Conservation (phyloP, 2,888 invertebrate species). For the Busseola fusca region DNA sequence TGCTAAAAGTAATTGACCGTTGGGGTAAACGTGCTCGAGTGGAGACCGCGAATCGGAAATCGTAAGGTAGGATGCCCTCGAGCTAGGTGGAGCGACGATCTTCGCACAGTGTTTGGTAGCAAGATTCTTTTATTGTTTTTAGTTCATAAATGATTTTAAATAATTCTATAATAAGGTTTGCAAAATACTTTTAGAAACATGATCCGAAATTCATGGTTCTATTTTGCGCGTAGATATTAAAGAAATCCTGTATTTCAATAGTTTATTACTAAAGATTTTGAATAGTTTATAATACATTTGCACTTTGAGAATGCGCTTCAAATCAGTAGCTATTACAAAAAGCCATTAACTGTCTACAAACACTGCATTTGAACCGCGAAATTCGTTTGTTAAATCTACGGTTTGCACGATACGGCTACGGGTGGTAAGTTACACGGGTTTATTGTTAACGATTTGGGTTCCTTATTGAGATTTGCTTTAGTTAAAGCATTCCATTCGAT, state of each 20-base stretch:
- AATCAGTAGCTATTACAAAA: conserved; percentile 38
- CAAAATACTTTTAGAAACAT: no score
- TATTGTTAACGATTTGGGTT: conserved; percentile 28
- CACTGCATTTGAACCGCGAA: conserved; percentile 41
- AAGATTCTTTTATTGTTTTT: no score
- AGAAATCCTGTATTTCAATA: not conserved
- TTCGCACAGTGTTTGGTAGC: no score
- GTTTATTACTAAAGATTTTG: not conserved
- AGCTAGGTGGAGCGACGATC: not conserved
- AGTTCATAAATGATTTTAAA: no score
- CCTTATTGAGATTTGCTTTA: not conserved
- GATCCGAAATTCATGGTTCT: no score
- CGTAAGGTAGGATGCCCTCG: not conserved
- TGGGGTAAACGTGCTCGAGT: not conserved
- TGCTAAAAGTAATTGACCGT: not conserved
- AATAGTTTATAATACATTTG: not conserved
- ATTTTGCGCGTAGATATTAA: no score
- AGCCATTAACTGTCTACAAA: conserved; percentile 38
- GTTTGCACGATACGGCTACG: conserved; percentile 35
- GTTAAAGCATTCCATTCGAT: no score
- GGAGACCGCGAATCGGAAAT: not conserved
- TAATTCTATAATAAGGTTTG: no score
- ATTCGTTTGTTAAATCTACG: conserved; percentile 53
- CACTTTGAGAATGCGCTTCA: not conserved
- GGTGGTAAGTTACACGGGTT: conserved; percentile 25